Percentiles rank a stretch among this genome's conserved stretches.
Conservation (phyloP, 2,888 invertebrate genomes). For the Lepidocyrtinus sp. region DNA sequence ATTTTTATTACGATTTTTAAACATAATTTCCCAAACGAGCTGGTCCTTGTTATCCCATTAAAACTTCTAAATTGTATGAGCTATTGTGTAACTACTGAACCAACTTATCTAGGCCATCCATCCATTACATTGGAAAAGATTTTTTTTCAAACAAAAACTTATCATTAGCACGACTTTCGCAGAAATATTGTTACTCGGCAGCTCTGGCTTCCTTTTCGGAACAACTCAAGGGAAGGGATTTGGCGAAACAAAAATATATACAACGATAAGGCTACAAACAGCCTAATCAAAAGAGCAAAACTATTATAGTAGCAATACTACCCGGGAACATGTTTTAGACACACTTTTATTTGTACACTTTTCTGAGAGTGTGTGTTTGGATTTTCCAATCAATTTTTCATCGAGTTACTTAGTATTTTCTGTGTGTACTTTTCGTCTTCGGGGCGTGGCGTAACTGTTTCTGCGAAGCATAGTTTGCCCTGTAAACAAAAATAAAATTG, state of each 20-base stretch:
- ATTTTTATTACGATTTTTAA: slow-evolving; percentile 47
- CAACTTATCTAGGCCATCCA: background rate
- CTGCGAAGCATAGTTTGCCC: too few relatives aligned
- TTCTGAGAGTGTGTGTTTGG: too few relatives aligned
- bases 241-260: background rate
- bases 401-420: too few relatives aligned
- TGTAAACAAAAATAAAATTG: too few relatives aligned
- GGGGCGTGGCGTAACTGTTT: too few relatives aligned
- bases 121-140: background rate
- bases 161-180: slow-evolving; percentile 28
- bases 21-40: slow-evolving; percentile 48
- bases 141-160: slow-evolving; percentile 25
- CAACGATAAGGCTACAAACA: background rate
- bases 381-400: too few relatives aligned
- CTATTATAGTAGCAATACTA: too few relatives aligned
- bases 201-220: background rate
- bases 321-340: background rate
- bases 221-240: background rate
- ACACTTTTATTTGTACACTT: background rate
- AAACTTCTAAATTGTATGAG: slow-evolving; percentile 13
- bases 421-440: too few relatives aligned
- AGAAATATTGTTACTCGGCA: slow-evolving; percentile 4
- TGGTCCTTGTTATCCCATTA: slow-evolving; percentile 50
- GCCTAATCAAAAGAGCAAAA: background rate
- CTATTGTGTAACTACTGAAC: background rate